These are phyloP conservation scores for Esox niger DNA, from an alignment of 2,113 vertebrate genomes.

Conservation along the genomic window DNA sequence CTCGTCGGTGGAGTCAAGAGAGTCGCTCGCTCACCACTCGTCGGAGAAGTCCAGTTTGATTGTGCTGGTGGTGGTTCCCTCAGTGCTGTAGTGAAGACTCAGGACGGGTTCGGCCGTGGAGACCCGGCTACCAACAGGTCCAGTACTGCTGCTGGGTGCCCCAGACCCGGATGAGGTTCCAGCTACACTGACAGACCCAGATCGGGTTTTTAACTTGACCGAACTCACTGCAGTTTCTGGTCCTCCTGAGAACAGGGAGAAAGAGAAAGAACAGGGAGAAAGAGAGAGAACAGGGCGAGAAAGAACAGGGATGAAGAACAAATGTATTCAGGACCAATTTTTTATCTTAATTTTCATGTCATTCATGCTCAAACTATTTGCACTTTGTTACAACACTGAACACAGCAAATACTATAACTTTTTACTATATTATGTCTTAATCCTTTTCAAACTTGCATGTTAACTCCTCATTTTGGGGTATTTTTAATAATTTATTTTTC, in stretches of 20 bases:
- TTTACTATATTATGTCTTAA: no score
- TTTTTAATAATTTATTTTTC: no score
- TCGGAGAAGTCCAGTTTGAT: constrained; percentile 98
- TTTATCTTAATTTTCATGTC: no score
- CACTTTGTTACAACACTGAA: no score
- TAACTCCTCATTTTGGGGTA: no score
- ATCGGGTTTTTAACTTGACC: constrained; percentile 24
- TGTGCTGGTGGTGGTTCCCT: constrained; percentile 97
- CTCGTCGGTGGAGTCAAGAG: constrained; percentile 96
- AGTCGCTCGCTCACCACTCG: constrained; percentile 83
- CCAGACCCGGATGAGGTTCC: constrained; percentile 10
- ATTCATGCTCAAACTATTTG: no score
- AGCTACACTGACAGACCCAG: constrained; percentile 16
- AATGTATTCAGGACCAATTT: no score
- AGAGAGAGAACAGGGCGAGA: background rate
- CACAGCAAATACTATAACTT: no score
- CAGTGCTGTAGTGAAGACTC: constrained; percentile 96
- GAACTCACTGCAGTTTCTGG: constrained; percentile 66
- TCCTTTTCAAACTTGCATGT: no score
- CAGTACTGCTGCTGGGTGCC: constrained; percentile 15
- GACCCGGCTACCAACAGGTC: constrained; percentile 62
- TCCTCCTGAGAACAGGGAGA: constrained; percentile 70
- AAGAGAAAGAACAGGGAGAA: background rate
- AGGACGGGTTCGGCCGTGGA: constrained; percentile 88
- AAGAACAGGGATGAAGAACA: background rate